Evolutionary conservation across 2,888 invertebrate species (phyloP).

Genomic region (Heliconius ismenius): DNA sequence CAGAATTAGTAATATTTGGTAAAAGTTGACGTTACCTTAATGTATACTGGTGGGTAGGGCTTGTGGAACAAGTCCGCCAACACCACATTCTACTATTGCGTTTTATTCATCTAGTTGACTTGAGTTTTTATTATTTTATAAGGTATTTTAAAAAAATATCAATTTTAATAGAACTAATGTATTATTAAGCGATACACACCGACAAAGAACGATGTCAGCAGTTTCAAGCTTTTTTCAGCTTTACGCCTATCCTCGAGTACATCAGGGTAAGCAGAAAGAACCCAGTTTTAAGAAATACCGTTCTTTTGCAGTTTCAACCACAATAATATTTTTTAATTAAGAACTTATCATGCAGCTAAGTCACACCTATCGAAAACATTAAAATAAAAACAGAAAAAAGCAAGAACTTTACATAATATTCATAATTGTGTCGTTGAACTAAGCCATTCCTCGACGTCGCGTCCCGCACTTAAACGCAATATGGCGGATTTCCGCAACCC

Average conservation of each 20-base stretch:
- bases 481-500: conserved; percentile 42
- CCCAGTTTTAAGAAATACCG: too few species aligned
- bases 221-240: too few species aligned
- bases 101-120: too few species aligned
- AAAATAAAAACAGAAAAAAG: not conserved
- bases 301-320: not conserved
- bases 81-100: conserved; percentile 3
- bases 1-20: not conserved
- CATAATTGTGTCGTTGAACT: conserved; percentile 21
- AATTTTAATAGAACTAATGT: too few species aligned
- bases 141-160: too few species aligned
- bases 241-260: too few species aligned
- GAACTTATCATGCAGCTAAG: not conserved
- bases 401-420: not conserved
- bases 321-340: not conserved
- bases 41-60: not conserved
- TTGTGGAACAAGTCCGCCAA: conserved; percentile 8
- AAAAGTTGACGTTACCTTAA: not conserved
- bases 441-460: conserved; percentile 30
- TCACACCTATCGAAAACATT: not conserved
- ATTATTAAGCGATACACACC: too few species aligned
- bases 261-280: too few species aligned
- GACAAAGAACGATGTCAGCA: too few species aligned
- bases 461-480: conserved; percentile 43
- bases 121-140: too few species aligned